Conservation (phyloP, 2,888 invertebrate species). For the Lysandra coridon region DNA sequence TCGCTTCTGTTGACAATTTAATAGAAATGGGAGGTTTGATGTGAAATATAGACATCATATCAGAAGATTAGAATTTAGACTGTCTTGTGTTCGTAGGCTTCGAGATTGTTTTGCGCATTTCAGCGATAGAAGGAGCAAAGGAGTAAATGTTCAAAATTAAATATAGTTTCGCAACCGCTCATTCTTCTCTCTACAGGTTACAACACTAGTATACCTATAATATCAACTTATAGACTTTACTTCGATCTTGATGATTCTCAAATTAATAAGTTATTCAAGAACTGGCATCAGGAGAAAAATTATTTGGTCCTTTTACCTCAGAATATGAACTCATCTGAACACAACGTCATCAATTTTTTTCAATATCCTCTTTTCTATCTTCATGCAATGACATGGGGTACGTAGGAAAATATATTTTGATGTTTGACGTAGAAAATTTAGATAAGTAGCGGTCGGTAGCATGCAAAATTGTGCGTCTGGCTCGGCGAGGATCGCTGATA, state of each 20-base stretch:
- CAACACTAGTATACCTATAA: too few relatives aligned
- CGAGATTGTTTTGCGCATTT: neutral
- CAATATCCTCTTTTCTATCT: neutral
- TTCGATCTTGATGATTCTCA: too few relatives aligned
- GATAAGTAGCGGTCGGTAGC: slow-evolving; percentile 57
- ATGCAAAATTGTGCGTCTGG: slow-evolving; percentile 71
- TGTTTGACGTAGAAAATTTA: slow-evolving; percentile 35
- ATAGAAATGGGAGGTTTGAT: slow-evolving; percentile 7
- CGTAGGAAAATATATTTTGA: neutral
- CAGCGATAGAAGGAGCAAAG: neutral
- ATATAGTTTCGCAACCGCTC: neutral
- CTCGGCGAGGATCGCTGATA: slow-evolving; percentile 60
- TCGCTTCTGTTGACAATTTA: slow-evolving; percentile 4
- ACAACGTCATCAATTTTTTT: neutral
- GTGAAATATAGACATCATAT: neutral
- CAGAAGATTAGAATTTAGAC: neutral
- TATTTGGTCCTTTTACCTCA: too few relatives aligned
- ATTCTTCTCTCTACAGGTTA: neutral
- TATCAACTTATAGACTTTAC: too few relatives aligned
- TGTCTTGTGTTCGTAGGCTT: neutral
- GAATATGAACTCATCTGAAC: too few relatives aligned
- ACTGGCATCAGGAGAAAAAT: neutral
- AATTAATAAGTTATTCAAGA: neutral
- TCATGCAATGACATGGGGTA: neutral
- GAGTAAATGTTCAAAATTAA: neutral